phyloP scores from a whole-genome alignment of 35 echinoderm and acorn worm species.

The Anneissia japonica region DNA sequence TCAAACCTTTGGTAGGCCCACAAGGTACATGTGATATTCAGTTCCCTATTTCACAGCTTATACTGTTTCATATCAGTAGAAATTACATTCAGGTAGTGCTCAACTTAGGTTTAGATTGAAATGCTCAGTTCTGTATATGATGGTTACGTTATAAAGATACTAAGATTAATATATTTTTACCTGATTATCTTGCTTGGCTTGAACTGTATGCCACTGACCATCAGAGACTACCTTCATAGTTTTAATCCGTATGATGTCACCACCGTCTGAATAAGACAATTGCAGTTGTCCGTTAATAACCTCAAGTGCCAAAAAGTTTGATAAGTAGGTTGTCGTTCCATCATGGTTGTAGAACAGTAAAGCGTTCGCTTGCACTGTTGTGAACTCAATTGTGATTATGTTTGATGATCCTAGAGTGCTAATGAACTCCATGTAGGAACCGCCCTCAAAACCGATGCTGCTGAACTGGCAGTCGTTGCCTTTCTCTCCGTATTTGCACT shows the following conservation, averaged over 20 bases:
- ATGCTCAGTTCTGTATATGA: no score
- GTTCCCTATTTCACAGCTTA: background rate
- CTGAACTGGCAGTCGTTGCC: conserved; percentile 61
- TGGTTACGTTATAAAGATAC: no score
- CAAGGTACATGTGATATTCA: background rate
- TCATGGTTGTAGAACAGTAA: conserved; percentile 94
- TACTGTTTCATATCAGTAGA: no score
- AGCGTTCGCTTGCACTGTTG: conserved; percentile 52
- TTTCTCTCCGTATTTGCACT: conserved; percentile 62
- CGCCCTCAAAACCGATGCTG: conserved; percentile 68
- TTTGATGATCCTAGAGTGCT: conserved; percentile 12
- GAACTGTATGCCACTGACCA: conserved; percentile 78
- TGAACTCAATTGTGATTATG: conserved; percentile 62
- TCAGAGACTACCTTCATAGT: conserved; percentile 57
- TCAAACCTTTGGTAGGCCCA: background rate
- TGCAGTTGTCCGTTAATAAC: conserved; percentile 46
- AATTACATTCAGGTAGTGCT: no score
- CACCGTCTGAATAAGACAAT: conserved; percentile 65
- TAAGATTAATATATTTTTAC: no score
- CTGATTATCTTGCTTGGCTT: conserved; percentile 61
- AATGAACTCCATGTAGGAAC: conserved; percentile 52
- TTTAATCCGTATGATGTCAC: conserved; percentile 34
- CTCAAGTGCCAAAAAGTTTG: conserved; percentile 81
- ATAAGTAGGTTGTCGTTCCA: conserved; percentile 26
- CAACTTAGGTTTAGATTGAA: no score